Conservation (phyloP, 2,888 invertebrate genomes). For the Ptilodon capucinus region DNA sequence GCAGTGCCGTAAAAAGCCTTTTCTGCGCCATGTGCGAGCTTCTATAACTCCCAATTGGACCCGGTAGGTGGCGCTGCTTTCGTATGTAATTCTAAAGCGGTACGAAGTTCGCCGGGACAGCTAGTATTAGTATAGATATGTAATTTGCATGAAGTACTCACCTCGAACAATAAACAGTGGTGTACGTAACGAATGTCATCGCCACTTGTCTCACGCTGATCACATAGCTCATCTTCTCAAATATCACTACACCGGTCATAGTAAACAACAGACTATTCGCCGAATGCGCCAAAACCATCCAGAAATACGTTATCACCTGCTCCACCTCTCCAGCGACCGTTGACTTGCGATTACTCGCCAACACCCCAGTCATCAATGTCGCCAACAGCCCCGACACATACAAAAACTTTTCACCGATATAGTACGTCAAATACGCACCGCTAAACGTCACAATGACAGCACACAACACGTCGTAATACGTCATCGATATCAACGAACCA, state of each 20-base stretch:
- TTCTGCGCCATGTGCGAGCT: no score
- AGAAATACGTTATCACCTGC: slow-evolving; percentile 57
- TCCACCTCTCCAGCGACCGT: slow-evolving; percentile 69
- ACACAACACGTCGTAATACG: slow-evolving; percentile 65
- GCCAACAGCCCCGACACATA: slow-evolving; percentile 69
- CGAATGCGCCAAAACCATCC: slow-evolving; percentile 59
- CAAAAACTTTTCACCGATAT: slow-evolving; percentile 68
- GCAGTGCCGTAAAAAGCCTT: no score
- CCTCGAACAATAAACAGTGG: slow-evolving; percentile 72
- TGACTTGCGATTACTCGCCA: slow-evolving; percentile 64
- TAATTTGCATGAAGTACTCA: slow-evolving; percentile 32
- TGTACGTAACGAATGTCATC: slow-evolving; percentile 69
- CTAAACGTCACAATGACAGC: slow-evolving; percentile 63
- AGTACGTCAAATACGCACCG: slow-evolving; percentile 67
- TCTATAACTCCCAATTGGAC: no score
- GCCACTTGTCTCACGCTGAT: slow-evolving; percentile 64
- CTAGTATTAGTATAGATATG: no score
- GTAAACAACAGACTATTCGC: slow-evolving; percentile 83
- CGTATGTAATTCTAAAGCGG: no score
- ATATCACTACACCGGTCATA: slow-evolving; percentile 83
- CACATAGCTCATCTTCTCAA: slow-evolving; percentile 73
- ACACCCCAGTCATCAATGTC: slow-evolving; percentile 62
- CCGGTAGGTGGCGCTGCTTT: no score
- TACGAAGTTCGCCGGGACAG: no score
- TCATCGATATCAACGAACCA: slow-evolving; percentile 55